Percentiles rank a stretch among this genome's conserved stretches.
Evolutionary conservation across 2,888 invertebrate species (phyloP).

Genomic region (Ctena decussata): DNA sequence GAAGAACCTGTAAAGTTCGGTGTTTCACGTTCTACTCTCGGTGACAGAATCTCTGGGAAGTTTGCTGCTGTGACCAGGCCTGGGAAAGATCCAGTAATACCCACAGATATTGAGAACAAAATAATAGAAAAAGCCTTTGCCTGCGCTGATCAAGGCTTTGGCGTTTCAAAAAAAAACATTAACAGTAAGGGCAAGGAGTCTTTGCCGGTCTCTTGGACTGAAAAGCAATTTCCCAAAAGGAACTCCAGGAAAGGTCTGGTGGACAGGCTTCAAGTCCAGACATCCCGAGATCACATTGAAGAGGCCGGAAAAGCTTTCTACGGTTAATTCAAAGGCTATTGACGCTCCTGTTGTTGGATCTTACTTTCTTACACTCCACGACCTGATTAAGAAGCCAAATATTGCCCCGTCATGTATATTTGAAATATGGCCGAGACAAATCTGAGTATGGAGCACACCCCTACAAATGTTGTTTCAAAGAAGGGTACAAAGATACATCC

Average conservation of each 20-base stretch:
- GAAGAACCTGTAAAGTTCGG: neutral
- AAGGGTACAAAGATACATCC: constrained; percentile 28
- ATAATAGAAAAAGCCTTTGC: too few relatives aligned
- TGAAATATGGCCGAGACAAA: constrained; percentile 53
- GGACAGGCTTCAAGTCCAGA: neutral
- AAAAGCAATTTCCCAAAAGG: constrained; percentile 11
- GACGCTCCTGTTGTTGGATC: constrained; percentile 2
- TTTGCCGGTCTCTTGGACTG: neutral
- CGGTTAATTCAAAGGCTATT: neutral
- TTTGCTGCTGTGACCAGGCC: neutral
- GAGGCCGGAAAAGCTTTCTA: constrained; percentile 3
- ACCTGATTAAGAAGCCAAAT: neutral
- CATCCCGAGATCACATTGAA: constrained; percentile 4
- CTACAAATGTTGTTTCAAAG: constrained; percentile 28
- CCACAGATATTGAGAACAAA: neutral
- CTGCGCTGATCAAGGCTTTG: too few relatives aligned
- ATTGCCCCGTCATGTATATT: constrained; percentile 1
- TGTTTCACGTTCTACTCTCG: neutral
- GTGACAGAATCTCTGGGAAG: neutral
- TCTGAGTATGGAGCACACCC: constrained; percentile 33
- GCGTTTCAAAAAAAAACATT: constrained; percentile 9
- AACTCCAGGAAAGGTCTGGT: neutral
- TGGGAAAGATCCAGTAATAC: neutral
- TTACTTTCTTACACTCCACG: constrained; percentile 10
- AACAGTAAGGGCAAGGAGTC: neutral